Conservation (phyloP, 2,888 invertebrate genomes). For the Mythimna ferrago region DNA sequence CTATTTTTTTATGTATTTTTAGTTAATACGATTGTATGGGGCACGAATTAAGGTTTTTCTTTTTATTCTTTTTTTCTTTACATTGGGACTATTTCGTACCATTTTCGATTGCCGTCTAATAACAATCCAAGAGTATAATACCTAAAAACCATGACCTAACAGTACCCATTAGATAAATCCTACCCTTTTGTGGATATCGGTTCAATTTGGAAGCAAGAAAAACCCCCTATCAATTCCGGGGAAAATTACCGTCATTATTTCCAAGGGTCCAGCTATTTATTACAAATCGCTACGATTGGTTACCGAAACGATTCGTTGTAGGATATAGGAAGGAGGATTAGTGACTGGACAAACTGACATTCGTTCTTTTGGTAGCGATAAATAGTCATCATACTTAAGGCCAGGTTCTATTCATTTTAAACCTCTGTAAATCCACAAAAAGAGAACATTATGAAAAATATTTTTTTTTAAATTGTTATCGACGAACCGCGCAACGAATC, state of each 20-base stretch:
- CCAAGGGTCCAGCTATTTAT: slow-evolving; percentile 24
- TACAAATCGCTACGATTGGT: slow-evolving; percentile 10
- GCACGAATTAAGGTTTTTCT: no score
- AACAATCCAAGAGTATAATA: background rate
- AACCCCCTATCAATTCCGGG: slow-evolving; percentile 9
- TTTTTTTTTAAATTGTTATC: no score
- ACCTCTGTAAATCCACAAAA: no score
- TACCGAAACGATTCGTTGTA: slow-evolving; percentile 3
- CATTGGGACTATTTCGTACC: no score
- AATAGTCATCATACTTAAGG: no score
- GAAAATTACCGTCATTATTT: slow-evolving; percentile 38
- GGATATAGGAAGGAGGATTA: background rate
- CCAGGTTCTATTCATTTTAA: no score
- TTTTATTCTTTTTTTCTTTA: no score
- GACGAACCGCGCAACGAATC: no score
- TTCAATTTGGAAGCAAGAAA: background rate
- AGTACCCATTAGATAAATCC: slow-evolving; percentile 3
- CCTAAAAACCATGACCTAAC: background rate
- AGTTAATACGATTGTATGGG: no score
- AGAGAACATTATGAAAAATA: no score
- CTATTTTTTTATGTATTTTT: no score
- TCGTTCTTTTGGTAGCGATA: no score
- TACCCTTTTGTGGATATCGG: background rate
- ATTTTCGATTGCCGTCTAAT: background rate
- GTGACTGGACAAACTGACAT: background rate